phyloP scores from a whole-genome alignment of 1,140 invertebrate genomes.

The Brachionus angularis region DNA sequence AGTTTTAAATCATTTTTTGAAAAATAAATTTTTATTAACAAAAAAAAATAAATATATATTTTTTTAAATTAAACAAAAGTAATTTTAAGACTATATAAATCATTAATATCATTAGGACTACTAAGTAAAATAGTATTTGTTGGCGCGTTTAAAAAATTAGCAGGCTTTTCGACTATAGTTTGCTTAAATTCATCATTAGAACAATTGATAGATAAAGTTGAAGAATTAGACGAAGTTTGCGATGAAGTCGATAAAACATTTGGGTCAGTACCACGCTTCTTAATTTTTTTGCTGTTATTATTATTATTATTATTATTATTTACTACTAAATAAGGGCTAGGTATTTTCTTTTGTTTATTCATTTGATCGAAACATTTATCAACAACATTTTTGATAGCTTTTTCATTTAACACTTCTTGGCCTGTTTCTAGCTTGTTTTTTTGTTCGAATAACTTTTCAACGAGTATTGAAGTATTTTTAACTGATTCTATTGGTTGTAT shows the following conservation, averaged over 20 bases:
- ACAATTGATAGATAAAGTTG: background rate
- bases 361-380: background rate
- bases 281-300: too few relatives aligned
- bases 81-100: constrained; percentile 30
- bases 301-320: too few relatives aligned
- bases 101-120: background rate
- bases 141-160: background rate
- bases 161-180: background rate
- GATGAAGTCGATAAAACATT: too few relatives aligned
- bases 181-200: background rate
- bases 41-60: background rate
- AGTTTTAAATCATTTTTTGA: background rate
- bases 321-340: too few relatives aligned
- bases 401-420: background rate
- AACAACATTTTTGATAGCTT: background rate
- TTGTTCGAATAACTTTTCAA: too few relatives aligned
- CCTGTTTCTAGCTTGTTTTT: too few relatives aligned
- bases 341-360: background rate
- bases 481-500: too few relatives aligned
- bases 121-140: background rate
- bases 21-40: background rate
- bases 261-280: too few relatives aligned
- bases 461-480: too few relatives aligned
- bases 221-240: too few relatives aligned
- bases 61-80: constrained; percentile 24